Percentiles rank a stretch among this genome's conserved stretches.
phyloP scores from a whole-genome alignment of 2,888 invertebrate species.

The Lasioglossum zephyrum region DNA sequence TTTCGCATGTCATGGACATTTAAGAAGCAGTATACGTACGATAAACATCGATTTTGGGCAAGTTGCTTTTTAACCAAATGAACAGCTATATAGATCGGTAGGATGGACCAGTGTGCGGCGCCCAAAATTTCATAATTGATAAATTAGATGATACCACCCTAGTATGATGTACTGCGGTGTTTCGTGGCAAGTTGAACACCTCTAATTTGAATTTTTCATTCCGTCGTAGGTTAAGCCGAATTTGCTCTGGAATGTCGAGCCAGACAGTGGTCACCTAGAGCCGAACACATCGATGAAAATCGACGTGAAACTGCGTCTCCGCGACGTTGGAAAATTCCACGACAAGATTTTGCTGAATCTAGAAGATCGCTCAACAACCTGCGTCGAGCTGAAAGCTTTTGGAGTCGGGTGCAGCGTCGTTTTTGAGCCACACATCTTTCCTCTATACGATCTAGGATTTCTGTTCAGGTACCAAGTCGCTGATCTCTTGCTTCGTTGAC shows the following conservation, averaged over 20 bases:
- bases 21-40: too few species aligned
- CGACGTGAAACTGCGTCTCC: slow-evolving; percentile 79
- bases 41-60: too few species aligned
- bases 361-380: slow-evolving; percentile 83
- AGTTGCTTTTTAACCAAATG: too few species aligned
- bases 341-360: slow-evolving; percentile 80
- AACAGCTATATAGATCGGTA: too few species aligned
- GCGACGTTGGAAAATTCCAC: slow-evolving; percentile 79
- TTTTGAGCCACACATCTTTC: slow-evolving; percentile 87
- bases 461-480: slow-evolving; percentile 86
- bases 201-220: neutral
- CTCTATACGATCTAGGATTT: slow-evolving; percentile 86
- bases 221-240: slow-evolving; percentile 54
- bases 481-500: too few species aligned
- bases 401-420: slow-evolving; percentile 89
- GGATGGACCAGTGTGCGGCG: too few species aligned
- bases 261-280: slow-evolving; percentile 73
- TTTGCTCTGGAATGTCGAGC: slow-evolving; percentile 74
- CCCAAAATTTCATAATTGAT: too few species aligned
- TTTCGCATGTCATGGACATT: too few species aligned
- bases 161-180: too few species aligned
- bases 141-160: too few species aligned
- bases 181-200: too few species aligned
- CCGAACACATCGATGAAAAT: slow-evolving; percentile 78
- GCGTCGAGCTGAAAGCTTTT: slow-evolving; percentile 86